Evolutionary conservation across 2,797 vertebrate genomes (phyloP), one percentile per base, ranked within the genome.

Genomic region (Lepidocolaptes lacrymiger): DNA sequence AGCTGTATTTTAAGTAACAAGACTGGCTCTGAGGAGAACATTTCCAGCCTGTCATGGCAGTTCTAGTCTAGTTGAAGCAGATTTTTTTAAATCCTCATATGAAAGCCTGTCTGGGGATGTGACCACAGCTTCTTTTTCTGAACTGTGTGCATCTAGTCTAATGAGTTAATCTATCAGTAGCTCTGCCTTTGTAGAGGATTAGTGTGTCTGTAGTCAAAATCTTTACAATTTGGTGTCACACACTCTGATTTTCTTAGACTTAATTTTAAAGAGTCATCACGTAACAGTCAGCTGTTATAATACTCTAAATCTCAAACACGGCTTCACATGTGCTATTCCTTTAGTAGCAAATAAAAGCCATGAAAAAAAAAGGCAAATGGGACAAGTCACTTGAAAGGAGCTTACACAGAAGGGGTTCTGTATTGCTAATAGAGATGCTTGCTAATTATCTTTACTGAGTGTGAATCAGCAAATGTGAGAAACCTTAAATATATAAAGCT

Each of bases 161-260:
- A 78, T 20, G n/a, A 85, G 48, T 78, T 71, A 46, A 81, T 94
- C 85, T 84, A 4, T 63, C 27, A 28, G 76, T 56, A 76, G 36
- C 51, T 76, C 58, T 92, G 51, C 62, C 61, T 83, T 67, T 72
- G 58, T 37, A 81, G 79, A 52, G 59, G 89, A 93, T 96, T 94
- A 95, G 52, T 36, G 30, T 74, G 39, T 54, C 63, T 68, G 43
- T 68, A 62, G 64, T 86, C 69, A 73, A 51, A 46, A 62, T 69
- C 82, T 81, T 91, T 85, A 56, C 5, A 2, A 17, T 77, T 86
- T 1, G 0, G 24, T 79, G 94, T 94, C 88, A 88, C 0, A 3
- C 80, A 51, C 43, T 83, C 87, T 90, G 80, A 76, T 91, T 95
- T 94, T 93, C 77, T 85, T 67, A 79, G 77, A 82, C 77, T 69